Conservation (phyloP, 2,113 vertebrate genomes). For the Pseudopodoces humilis region DNA sequence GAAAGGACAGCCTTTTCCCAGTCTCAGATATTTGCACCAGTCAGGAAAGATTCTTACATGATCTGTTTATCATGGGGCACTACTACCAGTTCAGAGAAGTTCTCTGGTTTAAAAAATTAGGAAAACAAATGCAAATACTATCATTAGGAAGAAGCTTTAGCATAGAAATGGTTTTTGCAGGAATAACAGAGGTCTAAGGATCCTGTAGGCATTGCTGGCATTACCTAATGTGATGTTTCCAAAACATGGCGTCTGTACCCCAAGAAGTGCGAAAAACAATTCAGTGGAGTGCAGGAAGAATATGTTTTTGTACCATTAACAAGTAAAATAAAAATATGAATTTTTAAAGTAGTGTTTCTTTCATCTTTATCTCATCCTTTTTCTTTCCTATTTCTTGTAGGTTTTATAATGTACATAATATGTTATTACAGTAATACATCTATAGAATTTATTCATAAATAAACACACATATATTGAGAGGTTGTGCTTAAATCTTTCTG, state of each 20-base stretch:
- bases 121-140: not conserved
- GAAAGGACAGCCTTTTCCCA: not conserved
- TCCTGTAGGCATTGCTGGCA: not conserved
- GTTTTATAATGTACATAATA: not conserved
- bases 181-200: not conserved
- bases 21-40: not conserved
- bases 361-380: not conserved
- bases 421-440: not conserved
- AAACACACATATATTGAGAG: not conserved
- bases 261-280: not conserved
- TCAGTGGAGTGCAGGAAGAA: not conserved
- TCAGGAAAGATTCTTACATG: not conserved
- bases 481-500: not conserved
- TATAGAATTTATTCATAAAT: not conserved
- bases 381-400: not conserved
- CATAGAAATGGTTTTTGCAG: not conserved
- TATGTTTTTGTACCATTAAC: not conserved
- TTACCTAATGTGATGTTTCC: not conserved
- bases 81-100: not conserved
- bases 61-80: not conserved
- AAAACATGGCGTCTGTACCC: not conserved
- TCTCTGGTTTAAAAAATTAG: not conserved
- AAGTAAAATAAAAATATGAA: not conserved
- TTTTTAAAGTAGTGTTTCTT: not conserved
- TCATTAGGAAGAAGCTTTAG: not conserved